Conservation (phyloP, 2,797 vertebrate species). For the Platalea minor region DNA sequence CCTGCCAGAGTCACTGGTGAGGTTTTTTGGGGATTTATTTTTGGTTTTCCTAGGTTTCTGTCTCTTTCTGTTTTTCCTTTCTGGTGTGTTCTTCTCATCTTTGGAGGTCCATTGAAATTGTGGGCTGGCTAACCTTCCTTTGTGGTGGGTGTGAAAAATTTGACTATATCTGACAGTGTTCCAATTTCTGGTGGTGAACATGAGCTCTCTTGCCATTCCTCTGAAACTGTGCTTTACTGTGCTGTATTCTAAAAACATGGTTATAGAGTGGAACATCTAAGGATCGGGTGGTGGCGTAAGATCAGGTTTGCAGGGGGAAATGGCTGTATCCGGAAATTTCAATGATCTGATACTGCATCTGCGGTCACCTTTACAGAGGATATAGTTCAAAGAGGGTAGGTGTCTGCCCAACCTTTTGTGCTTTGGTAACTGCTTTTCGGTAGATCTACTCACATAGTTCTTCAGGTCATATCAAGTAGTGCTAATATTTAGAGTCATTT, state of each 20-base stretch:
- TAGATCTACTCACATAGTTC: background rate
- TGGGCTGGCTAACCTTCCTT: background rate
- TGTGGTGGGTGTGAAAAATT: background rate
- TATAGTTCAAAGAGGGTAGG: background rate
- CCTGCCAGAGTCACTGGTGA: background rate
- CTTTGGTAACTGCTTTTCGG: background rate
- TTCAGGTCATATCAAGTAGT: background rate
- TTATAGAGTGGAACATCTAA: background rate
- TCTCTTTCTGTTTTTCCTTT: background rate
- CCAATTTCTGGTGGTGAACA: background rate
- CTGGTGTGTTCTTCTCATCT: background rate
- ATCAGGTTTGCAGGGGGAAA: background rate
- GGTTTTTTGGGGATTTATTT: background rate
- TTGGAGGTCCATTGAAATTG: background rate
- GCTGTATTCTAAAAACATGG: fast-evolving
- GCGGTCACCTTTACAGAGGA: background rate
- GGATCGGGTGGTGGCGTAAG: background rate
- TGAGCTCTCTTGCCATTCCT: background rate
- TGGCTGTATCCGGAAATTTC: background rate
- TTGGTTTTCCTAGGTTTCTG: background rate
- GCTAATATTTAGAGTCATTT: background rate
- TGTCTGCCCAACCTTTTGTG: background rate
- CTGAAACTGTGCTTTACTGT: background rate
- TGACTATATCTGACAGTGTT: background rate
- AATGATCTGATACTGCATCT: background rate